These are phyloP conservation scores for Conus betulinus DNA, from an alignment of 1,140 invertebrate genomes.

Conservation along the genomic window DNA sequence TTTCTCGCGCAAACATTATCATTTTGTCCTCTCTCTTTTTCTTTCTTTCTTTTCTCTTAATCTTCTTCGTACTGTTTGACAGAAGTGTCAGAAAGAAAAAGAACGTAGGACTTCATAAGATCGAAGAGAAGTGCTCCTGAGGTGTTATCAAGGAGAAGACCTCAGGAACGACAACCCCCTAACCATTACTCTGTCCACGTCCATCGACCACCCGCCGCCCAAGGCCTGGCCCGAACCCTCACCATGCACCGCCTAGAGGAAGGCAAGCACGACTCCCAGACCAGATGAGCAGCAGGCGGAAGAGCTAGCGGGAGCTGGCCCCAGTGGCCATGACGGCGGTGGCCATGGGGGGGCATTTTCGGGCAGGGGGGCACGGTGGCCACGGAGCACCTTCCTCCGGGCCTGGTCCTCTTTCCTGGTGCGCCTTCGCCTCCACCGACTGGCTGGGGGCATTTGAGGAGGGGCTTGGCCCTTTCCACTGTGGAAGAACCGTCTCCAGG, in stretches of 20 bases:
- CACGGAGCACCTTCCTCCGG: slow-evolving; percentile 45
- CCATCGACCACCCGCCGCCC: no score
- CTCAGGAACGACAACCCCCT: no score
- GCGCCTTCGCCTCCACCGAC: slow-evolving; percentile 49
- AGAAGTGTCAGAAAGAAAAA: no score
- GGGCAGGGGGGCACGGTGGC: slow-evolving; percentile 39
- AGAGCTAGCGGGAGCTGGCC: not conserved
- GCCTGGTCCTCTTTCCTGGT: slow-evolving; percentile 48
- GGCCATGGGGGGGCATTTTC: slow-evolving; percentile 36
- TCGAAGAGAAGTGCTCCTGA: no score
- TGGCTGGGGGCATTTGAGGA: slow-evolving; percentile 52
- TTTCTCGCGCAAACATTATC: no score
- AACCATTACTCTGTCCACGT: no score
- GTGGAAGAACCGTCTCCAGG: slow-evolving; percentile 42
- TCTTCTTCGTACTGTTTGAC: no score
- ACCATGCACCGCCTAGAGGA: slow-evolving; percentile 23
- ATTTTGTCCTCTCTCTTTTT: no score
- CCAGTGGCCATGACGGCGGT: not conserved
- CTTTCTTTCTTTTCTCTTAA: no score
- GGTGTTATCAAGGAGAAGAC: no score
- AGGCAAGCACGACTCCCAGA: slow-evolving; percentile 22
- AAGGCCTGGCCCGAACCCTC: not conserved
- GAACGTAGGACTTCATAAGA: no score
- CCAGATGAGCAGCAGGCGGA: slow-evolving; percentile 19
- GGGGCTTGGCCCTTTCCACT: slow-evolving; percentile 47